Evolutionary conservation across 2,888 invertebrate species (phyloP).

Genomic region (Adineta ricciae): DNA sequence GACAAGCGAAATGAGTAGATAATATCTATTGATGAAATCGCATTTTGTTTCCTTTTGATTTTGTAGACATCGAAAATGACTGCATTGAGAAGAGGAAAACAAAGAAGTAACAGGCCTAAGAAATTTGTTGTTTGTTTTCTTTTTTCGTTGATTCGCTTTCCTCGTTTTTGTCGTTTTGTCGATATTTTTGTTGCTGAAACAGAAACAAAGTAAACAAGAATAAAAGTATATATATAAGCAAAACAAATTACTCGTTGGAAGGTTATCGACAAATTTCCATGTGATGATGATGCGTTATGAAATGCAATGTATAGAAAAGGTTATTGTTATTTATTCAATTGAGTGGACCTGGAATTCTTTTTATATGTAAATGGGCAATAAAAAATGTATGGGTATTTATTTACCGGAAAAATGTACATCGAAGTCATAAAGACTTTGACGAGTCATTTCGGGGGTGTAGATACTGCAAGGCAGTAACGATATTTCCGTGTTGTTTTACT

Average conservation of each 20-base stretch:
- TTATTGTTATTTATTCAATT: neutral
- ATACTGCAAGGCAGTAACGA: too few species aligned
- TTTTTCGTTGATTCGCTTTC: neutral
- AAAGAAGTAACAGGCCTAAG: neutral
- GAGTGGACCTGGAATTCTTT: neutral
- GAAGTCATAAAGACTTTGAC: too few species aligned
- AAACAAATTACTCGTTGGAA: neutral
- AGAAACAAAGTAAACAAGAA: neutral
- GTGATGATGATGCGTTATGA: too few species aligned
- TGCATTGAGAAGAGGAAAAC: neutral
- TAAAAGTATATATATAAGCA: neutral
- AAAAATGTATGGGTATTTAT: too few species aligned
- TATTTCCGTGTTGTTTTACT: too few species aligned
- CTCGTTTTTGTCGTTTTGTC: neutral
- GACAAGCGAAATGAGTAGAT: neutral
- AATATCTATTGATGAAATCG: neutral
- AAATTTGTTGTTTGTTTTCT: neutral
- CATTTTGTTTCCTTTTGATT: neutral
- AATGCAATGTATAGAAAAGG: neutral
- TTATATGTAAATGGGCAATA: too few species aligned
- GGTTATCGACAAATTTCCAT: neutral
- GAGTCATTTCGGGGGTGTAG: too few species aligned
- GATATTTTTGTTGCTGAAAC: neutral
- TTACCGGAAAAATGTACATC: too few species aligned
- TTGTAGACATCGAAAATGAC: neutral